Conservation (phyloP, 2,888 invertebrate species). For the Tupiocoris notatus region DNA sequence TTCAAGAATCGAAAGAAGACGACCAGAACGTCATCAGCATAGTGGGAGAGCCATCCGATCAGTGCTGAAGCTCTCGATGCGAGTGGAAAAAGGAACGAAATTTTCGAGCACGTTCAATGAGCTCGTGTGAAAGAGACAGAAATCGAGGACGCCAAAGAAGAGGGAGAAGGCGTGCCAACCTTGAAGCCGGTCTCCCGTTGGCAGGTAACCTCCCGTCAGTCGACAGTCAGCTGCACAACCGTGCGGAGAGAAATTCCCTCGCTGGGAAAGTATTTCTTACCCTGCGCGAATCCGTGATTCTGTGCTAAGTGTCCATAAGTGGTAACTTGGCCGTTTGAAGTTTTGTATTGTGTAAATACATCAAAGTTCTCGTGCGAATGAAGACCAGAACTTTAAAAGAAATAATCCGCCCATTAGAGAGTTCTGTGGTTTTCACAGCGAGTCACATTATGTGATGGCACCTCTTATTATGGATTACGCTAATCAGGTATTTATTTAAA, state of each 20-base stretch:
- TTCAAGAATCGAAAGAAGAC: neutral
- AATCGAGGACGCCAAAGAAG: neutral
- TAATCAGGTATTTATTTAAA: neutral
- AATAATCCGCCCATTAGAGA: neutral
- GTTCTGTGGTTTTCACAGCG: neutral
- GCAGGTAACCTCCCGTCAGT: neutral
- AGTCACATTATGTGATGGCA: neutral
- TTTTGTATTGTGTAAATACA: neutral
- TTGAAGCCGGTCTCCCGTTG: neutral
- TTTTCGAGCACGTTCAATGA: no score
- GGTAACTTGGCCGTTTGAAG: neutral
- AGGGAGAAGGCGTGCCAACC: neutral
- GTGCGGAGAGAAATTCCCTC: no score
- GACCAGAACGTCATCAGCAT: neutral
- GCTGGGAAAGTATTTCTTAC: no score
- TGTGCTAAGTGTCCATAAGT: neutral
- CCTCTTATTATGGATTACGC: neutral
- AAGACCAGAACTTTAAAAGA: neutral
- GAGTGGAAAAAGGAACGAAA: neutral
- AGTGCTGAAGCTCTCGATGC: neutral
- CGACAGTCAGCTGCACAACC: neutral
- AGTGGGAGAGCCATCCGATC: neutral
- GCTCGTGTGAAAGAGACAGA: neutral
- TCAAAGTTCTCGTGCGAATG: neutral
- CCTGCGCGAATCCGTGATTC: neutral